Percentiles rank a stretch among this genome's conserved stretches.
Conservation (phyloP, 2,797 vertebrate species). For the Neomorphus geoffroyi region DNA sequence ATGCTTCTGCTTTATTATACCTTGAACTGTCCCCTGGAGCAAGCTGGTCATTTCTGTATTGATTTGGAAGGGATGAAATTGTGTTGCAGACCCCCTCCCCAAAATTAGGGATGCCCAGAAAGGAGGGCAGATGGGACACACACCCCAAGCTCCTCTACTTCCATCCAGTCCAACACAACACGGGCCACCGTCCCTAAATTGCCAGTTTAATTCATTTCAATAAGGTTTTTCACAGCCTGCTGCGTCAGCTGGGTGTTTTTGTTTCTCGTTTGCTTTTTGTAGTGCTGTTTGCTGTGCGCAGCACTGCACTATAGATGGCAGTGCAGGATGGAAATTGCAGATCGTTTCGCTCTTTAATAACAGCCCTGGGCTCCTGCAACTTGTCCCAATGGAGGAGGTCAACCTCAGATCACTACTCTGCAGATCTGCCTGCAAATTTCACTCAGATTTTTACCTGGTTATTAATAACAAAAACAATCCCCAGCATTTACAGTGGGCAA, state of each 20-base stretch:
- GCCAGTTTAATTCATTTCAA: not conserved
- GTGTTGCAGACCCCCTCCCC: not conserved
- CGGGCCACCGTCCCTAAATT: fast-evolving
- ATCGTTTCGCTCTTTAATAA: not conserved
- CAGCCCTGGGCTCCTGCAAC: not conserved
- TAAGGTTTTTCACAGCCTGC: not conserved
- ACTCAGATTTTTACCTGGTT: not conserved
- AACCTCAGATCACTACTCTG: not conserved
- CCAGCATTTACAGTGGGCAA: not conserved
- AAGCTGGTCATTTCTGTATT: not conserved
- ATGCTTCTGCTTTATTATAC: not conserved
- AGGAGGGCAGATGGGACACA: not conserved
- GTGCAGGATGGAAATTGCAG: constrained; percentile 57
- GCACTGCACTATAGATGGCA: constrained; percentile 65
- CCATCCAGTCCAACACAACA: not conserved
- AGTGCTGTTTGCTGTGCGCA: not conserved
- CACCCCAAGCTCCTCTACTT: not conserved
- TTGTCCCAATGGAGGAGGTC: not conserved
- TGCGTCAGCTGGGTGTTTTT: not conserved
- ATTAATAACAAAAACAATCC: not conserved
- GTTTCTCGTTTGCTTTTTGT: not conserved
- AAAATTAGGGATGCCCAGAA: not conserved
- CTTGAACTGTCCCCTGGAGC: constrained; percentile 12
- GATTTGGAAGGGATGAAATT: not conserved
- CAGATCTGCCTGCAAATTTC: not conserved